Conservation (phyloP, 2,797 vertebrate genomes). For the Dicrostonyx torquatus region DNA sequence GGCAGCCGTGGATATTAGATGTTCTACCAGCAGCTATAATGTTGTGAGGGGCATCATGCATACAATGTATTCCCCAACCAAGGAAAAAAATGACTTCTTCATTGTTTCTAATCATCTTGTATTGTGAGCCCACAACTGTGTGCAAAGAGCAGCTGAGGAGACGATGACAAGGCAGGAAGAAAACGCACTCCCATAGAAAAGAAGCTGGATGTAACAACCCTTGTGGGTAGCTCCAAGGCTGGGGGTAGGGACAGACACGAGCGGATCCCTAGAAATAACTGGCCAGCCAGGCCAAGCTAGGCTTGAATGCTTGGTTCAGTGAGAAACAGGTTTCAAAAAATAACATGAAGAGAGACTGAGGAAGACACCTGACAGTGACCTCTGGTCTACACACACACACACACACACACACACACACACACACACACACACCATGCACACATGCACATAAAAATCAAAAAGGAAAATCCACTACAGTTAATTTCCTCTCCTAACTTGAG, state of each 20-base stretch:
- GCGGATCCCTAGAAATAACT: not conserved
- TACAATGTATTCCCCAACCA: not conserved
- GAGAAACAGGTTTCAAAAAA: not conserved
- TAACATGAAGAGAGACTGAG: not conserved
- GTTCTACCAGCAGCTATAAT: not conserved
- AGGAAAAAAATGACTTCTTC: fast-evolving
- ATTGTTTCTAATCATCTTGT: not conserved
- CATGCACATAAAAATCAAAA: not conserved
- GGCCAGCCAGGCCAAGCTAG: not conserved
- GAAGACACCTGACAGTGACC: not conserved
- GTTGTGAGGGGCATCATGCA: not conserved
- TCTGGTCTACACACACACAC: not conserved
- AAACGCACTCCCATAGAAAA: not conserved
- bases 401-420: not conserved
- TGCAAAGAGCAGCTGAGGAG: not conserved
- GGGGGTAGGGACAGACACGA: not conserved
- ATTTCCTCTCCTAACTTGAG: not conserved
- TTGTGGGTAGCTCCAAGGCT: not conserved
- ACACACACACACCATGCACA: not conserved
- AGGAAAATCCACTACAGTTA: not conserved
- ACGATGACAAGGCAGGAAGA: not conserved
- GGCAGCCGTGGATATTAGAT: not conserved
- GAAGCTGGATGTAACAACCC: not conserved
- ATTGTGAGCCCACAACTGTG: not conserved
- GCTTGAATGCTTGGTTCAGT: not conserved